These are phyloP conservation scores for Antitype chi DNA, from an alignment of 2,888 invertebrate species.

Conservation along the genomic window DNA sequence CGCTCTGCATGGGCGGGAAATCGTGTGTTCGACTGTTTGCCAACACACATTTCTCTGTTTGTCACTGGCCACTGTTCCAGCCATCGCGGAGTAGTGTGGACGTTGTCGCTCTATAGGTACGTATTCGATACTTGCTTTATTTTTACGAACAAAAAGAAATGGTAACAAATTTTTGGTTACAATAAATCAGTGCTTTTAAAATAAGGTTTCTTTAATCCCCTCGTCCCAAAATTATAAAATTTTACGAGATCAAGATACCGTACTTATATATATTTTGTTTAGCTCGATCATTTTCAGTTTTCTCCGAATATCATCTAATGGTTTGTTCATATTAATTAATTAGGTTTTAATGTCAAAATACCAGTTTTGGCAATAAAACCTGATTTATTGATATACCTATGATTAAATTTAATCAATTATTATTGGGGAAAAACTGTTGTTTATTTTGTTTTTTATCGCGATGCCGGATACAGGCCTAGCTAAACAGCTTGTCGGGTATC, in stretches of 20 bases:
- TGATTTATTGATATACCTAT: not conserved
- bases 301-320: not conserved
- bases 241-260: not conserved
- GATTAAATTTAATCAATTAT: not conserved
- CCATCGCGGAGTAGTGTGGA: constrained; percentile 61
- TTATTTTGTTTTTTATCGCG: not conserved
- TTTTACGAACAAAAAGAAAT: not conserved
- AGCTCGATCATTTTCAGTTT: not conserved
- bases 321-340: not conserved
- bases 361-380: not conserved
- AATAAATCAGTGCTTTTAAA: not conserved
- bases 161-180: not conserved
- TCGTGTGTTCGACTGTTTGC: constrained; percentile 49
- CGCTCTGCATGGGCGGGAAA: constrained; percentile 51
- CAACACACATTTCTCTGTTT: constrained; percentile 8
- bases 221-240: not conserved
- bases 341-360: not conserved
- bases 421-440: not conserved
- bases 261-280: not conserved
- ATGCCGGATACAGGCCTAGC: not conserved
- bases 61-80: constrained; percentile 60
- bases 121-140: constrained; percentile 41
- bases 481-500: not conserved
- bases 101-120: constrained; percentile 55
- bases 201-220: not conserved